Evolutionary conservation across 2,797 vertebrate genomes (phyloP), one percentile per base, ranked within the genome.

Genomic region (Pantherophis vulpinus): DNA sequence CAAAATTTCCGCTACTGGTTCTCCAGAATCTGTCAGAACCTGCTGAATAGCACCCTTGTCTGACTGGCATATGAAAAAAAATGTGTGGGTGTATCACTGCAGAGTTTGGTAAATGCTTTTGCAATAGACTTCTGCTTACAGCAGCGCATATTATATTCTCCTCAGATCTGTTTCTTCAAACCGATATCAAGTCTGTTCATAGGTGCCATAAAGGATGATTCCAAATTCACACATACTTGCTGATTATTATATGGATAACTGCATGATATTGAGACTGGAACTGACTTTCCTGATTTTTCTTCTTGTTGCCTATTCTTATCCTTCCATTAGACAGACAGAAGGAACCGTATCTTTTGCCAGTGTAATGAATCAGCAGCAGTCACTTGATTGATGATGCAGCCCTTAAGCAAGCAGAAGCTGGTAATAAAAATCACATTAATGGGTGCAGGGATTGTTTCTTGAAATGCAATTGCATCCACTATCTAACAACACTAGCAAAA

Each of bases 351-450:
- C 29, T 86, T 60, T 1, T 89, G 94, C 66, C 87, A 92, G 60
- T 23, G 91, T 59, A 93, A 94, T 4, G 6, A 94, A 92, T 86
- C 90, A 54, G 58, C 79, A 89, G 27, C 63, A 55, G 12, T 25
- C 89, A 94, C 27, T 29, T 95, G 92, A 95, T 0, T 93, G 94
- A 94, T 92, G 92, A 94, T 54, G 55, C 29, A 94, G 42, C 89
- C 93, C 93, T 93, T 93, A 95, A 96, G 94, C 91, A 94, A 95
- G 79, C 32, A 96, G 89, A 91, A 94, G 42, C n/a, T 86, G 27
- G 92, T 94, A 86, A 90, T 94, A 59, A 92, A 90, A 87, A 32
- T 74, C 90, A 74, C 37, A 89, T 90, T 96, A 96, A 96, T 93
- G 66, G 63, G 37, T 93, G 92, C 92, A 95, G 18, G 58, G 91